phyloP scores from a whole-genome alignment of 1,140 invertebrate genomes.

The Leptinotarsa texana region DNA sequence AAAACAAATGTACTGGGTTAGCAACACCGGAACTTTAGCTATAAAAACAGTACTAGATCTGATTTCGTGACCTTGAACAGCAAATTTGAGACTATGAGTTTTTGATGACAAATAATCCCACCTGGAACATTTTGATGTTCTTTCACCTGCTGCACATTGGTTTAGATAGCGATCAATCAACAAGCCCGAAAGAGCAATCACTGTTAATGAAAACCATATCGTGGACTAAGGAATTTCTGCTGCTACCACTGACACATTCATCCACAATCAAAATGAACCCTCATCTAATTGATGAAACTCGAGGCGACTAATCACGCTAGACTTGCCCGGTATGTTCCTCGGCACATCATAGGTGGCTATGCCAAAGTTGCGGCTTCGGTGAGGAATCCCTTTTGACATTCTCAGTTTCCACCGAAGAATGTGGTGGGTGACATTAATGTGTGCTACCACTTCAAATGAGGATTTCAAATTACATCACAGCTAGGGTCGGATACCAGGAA shows the following conservation, averaged over 20 bases:
- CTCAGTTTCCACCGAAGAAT: background rate
- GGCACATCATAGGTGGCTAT: background rate
- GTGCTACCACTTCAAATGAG: background rate
- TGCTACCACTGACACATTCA: background rate
- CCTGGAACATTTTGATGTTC: no score
- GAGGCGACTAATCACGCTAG: background rate
- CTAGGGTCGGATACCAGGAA: background rate
- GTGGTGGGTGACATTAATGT: background rate
- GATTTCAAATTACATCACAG: background rate
- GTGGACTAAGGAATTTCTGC: no score
- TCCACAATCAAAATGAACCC: background rate
- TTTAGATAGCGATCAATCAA: no score
- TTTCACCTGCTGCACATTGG: no score
- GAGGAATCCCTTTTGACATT: slow-evolving; percentile 1
- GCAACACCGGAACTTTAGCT: no score
- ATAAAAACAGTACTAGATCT: no score
- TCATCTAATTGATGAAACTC: background rate
- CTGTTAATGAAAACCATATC: no score
- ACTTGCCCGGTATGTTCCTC: background rate
- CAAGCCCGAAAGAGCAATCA: no score
- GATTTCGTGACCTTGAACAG: no score
- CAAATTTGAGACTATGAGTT: no score
- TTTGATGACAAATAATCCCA: no score
- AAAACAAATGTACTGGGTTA: no score
- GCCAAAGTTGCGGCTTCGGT: background rate